Evolutionary conservation across 2,888 invertebrate genomes (phyloP).

Genomic region (Chironomus tentans): DNA sequence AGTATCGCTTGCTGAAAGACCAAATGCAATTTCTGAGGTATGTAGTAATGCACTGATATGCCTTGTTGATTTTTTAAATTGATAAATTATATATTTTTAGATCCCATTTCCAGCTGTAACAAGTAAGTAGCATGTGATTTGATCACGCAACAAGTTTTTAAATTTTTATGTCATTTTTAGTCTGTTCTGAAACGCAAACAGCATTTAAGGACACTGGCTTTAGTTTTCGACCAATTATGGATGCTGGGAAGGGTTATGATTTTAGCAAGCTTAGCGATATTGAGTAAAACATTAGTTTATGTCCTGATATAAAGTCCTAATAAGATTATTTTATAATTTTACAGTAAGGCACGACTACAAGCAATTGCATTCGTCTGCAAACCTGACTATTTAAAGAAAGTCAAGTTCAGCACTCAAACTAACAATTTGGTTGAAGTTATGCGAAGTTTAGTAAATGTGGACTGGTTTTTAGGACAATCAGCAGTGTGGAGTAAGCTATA

Average conservation of each 20-base stretch:
- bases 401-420: constrained; percentile 1
- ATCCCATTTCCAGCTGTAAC: constrained; percentile 14
- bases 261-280: background rate
- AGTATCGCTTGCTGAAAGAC: constrained; percentile 10
- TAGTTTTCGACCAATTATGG: constrained; percentile 9
- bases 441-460: background rate
- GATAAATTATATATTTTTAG: background rate
- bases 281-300: background rate
- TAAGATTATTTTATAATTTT: background rate
- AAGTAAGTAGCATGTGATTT: background rate
- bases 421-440: background rate
- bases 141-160: background rate
- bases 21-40: constrained; percentile 12
- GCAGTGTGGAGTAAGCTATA: constrained; percentile 10
- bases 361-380: constrained; percentile 12
- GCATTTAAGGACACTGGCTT: constrained; percentile 1
- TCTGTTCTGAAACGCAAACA: constrained; percentile 16
- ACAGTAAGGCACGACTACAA: constrained; percentile 5
- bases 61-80: background rate
- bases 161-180: background rate
- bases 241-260: background rate
- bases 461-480: constrained; percentile 5
- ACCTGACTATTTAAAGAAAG: constrained; percentile 7
- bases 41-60: background rate
- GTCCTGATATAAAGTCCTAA: background rate